phyloP scores from a whole-genome alignment of 2,888 invertebrate genomes.

The Drosophila mimetica region DNA sequence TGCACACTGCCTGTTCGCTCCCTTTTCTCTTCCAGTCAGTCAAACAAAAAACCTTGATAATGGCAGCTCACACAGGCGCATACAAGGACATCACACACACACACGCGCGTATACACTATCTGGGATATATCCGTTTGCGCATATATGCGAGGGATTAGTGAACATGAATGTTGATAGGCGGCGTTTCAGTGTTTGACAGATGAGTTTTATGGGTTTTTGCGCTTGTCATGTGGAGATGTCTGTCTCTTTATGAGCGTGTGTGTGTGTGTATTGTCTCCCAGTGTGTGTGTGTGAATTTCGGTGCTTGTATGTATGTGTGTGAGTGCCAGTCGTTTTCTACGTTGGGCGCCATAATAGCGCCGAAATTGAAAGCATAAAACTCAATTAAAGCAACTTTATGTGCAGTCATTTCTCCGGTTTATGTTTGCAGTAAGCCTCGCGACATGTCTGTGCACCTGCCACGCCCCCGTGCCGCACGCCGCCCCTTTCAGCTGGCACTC shows the following conservation, averaged over 20 bases:
- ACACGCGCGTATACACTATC: conserved; percentile 11
- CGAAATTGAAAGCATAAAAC: conserved; percentile 74
- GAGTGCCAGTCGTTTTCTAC: conserved; percentile 38
- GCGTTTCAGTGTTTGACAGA: conserved; percentile 73
- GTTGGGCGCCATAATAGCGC: conserved; percentile 65
- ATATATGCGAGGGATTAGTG: conserved; percentile 74
- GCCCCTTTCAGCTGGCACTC: conserved; percentile 9
- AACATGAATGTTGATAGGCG: conserved; percentile 73
- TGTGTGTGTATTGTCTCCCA: conserved; percentile 2
- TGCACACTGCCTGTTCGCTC: conserved; percentile 48
- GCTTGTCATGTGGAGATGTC: conserved; percentile 49
- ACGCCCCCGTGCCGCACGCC: conserved; percentile 1
- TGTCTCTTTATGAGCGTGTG: conserved; percentile 9
- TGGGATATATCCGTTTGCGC: conserved; percentile 65
- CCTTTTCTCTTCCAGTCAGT: conserved; percentile 21
- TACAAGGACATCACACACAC: conserved; percentile 9
- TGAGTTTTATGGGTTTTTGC: conserved; percentile 72
- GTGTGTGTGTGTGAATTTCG: conserved; percentile 22
- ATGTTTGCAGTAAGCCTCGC: conserved; percentile 65
- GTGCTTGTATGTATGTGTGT: conserved; percentile 33
- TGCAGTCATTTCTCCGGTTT: conserved; percentile 70
- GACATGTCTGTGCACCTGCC: conserved; percentile 63
- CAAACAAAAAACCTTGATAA: conserved; percentile 73
- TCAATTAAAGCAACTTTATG: conserved; percentile 74
- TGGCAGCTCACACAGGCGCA: conserved; percentile 52